A percentile compares a stretch with the other conserved stretches of the same genome.
Evolutionary conservation across 2,888 invertebrate species (phyloP).

Genomic region (Oscheius sp.): DNA sequence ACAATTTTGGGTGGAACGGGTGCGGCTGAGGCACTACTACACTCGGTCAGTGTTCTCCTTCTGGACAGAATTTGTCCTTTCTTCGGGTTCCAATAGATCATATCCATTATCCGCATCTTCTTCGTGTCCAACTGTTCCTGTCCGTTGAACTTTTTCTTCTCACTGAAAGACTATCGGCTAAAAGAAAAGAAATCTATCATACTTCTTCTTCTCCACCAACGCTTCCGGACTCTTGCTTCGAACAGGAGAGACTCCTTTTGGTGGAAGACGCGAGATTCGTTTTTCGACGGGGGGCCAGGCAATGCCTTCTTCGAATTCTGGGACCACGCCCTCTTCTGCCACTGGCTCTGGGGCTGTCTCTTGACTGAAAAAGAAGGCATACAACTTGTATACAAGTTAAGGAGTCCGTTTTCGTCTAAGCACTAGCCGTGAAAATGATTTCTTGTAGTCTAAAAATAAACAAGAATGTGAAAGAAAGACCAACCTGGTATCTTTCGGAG

Average conservation of each 20-base stretch:
- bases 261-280: not conserved
- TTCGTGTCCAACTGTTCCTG: conserved; percentile 53
- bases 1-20: too few relatives aligned
- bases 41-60: not conserved
- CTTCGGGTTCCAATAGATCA: conserved; percentile 64
- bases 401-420: too few relatives aligned
- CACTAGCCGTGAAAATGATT: too few relatives aligned
- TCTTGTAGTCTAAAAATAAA: too few relatives aligned
- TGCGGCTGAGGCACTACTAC: not conserved
- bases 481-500: not conserved
- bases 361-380: too few relatives aligned
- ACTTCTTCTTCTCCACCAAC: not conserved
- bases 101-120: conserved; percentile 61
- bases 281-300: conserved; percentile 6
- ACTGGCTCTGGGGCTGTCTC: not conserved
- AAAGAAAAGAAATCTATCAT: not conserved
- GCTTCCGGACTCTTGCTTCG: not conserved
- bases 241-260: not conserved
- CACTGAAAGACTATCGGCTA: not conserved
- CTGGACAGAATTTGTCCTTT: conserved; percentile 59
- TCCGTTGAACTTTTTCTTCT: conserved; percentile 32
- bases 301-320: not conserved
- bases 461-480: not conserved
- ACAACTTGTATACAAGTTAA: too few relatives aligned
- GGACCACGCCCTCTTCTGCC: not conserved